Evolutionary conservation across 2,797 vertebrate genomes (phyloP).

Genomic region (Sarcoramphus papa): DNA sequence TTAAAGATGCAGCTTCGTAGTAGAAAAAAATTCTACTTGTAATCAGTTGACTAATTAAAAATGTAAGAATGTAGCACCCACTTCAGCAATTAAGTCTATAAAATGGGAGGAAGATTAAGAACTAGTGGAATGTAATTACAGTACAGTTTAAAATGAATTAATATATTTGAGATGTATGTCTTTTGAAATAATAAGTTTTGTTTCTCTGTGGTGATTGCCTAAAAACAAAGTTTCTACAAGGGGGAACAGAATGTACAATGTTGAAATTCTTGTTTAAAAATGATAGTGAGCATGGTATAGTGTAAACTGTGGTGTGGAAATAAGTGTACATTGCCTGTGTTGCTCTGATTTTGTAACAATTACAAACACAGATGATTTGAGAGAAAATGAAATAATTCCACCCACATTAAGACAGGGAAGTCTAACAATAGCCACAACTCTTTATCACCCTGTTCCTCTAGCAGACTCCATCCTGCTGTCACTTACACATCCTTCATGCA

Average conservation of each 20-base stretch:
- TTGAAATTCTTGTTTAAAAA: background rate
- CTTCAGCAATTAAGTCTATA: background rate
- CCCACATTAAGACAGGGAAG: background rate
- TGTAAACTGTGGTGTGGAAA: background rate
- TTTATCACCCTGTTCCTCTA: background rate
- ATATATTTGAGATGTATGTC: background rate
- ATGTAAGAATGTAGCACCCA: background rate
- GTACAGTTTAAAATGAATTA: background rate
- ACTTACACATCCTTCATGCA: background rate
- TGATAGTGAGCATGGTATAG: background rate
- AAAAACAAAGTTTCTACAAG: background rate
- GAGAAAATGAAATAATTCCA: constrained; percentile 1
- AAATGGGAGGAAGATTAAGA: background rate
- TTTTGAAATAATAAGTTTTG: background rate
- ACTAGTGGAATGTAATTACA: background rate
- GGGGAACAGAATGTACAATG: background rate
- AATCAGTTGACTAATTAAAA: constrained; percentile 23
- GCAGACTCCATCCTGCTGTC: background rate
- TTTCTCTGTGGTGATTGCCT: background rate
- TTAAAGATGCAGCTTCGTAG: background rate
- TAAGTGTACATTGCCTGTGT: background rate
- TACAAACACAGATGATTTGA: constrained; percentile 13
- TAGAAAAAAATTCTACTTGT: background rate
- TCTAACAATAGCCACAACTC: constrained; percentile 7
- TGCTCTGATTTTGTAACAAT: background rate